Evolutionary conservation across 1,140 invertebrate species (phyloP).

Genomic region (Lepeophtheirus salmonis): DNA sequence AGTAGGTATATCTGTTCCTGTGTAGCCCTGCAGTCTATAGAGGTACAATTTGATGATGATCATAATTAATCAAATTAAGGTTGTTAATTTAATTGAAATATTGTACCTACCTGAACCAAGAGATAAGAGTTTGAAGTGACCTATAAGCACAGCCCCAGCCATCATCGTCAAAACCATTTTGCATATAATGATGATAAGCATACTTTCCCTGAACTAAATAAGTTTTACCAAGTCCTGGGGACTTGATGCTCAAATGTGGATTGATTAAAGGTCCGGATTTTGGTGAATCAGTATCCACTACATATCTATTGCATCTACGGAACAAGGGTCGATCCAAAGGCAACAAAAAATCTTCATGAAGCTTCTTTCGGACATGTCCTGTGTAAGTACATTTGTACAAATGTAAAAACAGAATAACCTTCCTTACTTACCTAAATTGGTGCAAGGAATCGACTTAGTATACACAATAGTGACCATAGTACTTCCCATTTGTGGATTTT

Average conservation of each 20-base stretch:
- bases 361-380: slow-evolving; percentile 20
- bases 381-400: too few relatives aligned
- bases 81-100: too few relatives aligned
- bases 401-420: slow-evolving; percentile 21
- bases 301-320: slow-evolving; percentile 41
- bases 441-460: slow-evolving; percentile 38
- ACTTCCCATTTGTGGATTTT: slow-evolving; percentile 38
- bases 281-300: slow-evolving; percentile 33
- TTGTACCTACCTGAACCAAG: slow-evolving; percentile 86
- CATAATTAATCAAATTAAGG: neutral
- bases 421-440: slow-evolving; percentile 40
- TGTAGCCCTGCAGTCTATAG: slow-evolving; percentile 66
- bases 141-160: slow-evolving; percentile 99
- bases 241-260: slow-evolving; percentile 42
- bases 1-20: slow-evolving; percentile 54
- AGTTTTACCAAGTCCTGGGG: slow-evolving; percentile 29
- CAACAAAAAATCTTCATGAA: slow-evolving; percentile 47
- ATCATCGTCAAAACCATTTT: slow-evolving; percentile 80
- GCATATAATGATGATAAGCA: slow-evolving; percentile 90
- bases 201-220: slow-evolving; percentile 64
- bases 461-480: slow-evolving; percentile 54
- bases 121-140: slow-evolving; percentile 87
- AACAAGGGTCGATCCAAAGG: slow-evolving; percentile 46
- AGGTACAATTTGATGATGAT: neutral
- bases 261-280: slow-evolving; percentile 37